These are phyloP conservation scores for Meiosimyza platycephala DNA, from an alignment of 2,888 invertebrate species.

Conservation along the genomic window DNA sequence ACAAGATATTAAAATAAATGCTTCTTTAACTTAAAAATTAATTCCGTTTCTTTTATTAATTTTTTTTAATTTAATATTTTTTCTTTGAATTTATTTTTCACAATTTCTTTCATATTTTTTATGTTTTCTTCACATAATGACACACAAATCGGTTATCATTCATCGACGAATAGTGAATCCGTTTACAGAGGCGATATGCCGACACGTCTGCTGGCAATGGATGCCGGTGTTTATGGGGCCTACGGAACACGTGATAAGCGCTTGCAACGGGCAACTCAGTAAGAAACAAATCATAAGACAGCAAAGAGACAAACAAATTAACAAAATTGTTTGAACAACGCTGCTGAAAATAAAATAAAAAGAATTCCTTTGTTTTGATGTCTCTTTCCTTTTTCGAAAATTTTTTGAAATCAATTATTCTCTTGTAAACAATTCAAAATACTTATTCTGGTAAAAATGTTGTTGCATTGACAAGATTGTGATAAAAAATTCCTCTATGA, in stretches of 20 bases:
- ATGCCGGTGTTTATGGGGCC: conserved; percentile 47
- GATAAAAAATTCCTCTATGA: too few species aligned
- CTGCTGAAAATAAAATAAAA: too few species aligned
- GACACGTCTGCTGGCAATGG: conserved; percentile 48
- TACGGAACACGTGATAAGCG: conserved; percentile 52
- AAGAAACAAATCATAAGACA: conserved; percentile 45
- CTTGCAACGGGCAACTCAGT: conserved; percentile 53
- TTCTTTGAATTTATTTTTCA: conserved; percentile 27
- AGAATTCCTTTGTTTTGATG: too few species aligned
- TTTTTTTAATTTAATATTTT: conserved; percentile 36
- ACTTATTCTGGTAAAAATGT: too few species aligned
- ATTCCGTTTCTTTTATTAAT: conserved; percentile 35
- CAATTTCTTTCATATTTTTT: conserved; percentile 23
- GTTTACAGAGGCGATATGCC: conserved; percentile 65
- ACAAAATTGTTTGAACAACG: too few species aligned
- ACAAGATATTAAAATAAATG: too few species aligned
- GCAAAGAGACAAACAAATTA: too few species aligned
- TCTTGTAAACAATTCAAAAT: too few species aligned
- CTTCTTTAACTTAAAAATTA: background rate
- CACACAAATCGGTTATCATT: conserved; percentile 17
- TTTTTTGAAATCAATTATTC: too few species aligned
- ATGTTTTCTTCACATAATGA: conserved; percentile 13
- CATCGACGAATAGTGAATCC: conserved; percentile 53
- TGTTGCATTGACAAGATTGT: too few species aligned
- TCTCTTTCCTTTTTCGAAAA: too few species aligned